phyloP scores from a whole-genome alignment of 2,113 vertebrate species.

The Antennarius striatus region DNA sequence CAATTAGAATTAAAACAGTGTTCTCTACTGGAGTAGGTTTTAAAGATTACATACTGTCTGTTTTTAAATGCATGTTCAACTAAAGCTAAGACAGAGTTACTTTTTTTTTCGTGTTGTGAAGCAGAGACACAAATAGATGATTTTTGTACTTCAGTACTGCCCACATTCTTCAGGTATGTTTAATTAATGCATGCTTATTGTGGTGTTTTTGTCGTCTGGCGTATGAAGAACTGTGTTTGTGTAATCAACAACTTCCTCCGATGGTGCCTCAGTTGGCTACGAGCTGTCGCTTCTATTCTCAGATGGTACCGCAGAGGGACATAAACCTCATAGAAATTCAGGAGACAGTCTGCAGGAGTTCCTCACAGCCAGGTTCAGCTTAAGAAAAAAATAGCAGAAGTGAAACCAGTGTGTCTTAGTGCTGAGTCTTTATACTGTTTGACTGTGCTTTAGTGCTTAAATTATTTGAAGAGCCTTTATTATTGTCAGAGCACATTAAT shows the following conservation, averaged over 20 bases:
- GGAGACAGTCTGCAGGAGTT: constrained; percentile 31
- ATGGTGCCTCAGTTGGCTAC: constrained; percentile 65
- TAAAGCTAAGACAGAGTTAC: constrained; percentile 5
- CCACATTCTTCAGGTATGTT: constrained; percentile 60
- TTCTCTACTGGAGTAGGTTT: not conserved
- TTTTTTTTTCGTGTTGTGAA: constrained; percentile 38
- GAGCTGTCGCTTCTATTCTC: constrained; percentile 66
- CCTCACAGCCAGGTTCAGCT: constrained; percentile 54
- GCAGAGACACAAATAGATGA: constrained; percentile 14
- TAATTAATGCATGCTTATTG: constrained; percentile 71
- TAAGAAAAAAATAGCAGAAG: constrained; percentile 45
- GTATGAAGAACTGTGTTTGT: constrained; percentile 61
- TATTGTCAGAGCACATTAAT: constrained; percentile 61
- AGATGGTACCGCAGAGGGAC: constrained; percentile 58
- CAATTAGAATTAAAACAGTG: not conserved
- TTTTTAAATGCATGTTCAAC: constrained; percentile 23
- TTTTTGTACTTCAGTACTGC: constrained; percentile 52
- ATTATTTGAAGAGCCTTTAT: constrained; percentile 58
- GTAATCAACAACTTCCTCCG: constrained; percentile 77
- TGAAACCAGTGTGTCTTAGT: constrained; percentile 35
- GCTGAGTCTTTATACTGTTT: constrained; percentile 44
- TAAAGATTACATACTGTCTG: constrained; percentile 2
- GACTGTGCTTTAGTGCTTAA: constrained; percentile 55
- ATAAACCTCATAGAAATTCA: constrained; percentile 70
- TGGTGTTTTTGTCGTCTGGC: constrained; percentile 53